Evolutionary conservation across 2,113 vertebrate genomes (phyloP), one percentile per base, ranked within the genome.

Genomic region (Neodon shergylaensis): DNA sequence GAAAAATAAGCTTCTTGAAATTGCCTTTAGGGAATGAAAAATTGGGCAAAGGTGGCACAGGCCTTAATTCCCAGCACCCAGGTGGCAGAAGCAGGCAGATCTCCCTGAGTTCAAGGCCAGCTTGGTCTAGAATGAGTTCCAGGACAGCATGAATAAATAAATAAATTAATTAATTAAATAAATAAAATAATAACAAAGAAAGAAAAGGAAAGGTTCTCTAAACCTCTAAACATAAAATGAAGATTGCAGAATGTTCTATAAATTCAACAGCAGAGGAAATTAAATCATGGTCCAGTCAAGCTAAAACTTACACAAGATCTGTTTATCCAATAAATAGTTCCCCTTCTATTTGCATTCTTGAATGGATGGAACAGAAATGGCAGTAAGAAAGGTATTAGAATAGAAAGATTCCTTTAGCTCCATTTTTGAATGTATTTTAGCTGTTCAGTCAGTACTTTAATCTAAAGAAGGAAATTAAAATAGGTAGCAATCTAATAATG

Each of bases 191-290:
- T 16, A 54, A 58, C 1, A 21, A 58, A 19, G 5, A 58, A 58
- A 58, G 94, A n/a, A 70, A 49, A 88, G 74, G 42, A 77, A 92
- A 84, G 8, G 47, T 19, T 65, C 33, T 95, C 90, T 17, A 94
- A 94, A 96, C 63, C 54, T 54, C 16, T 54, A 54, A 54, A 54
- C 16, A 83, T 58, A 77, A 97, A 93, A 94, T 58, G 65, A 74
- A 97, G 54, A 58, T 58, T 58, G 54, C 17, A 19, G 54, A 58
- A 58, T 58, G 54, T 58, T 58, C 19, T 17, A 86, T 58, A 77
- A 97, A 93, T 86, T 97, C 86, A 88, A 88, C 73, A 95, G 42
- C 24, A 90, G 8, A 87, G 85, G 58, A 96, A 97, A 96, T 95
- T 78, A 97, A 97, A 97, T 92, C 95, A 90, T 0, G 42, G 21